Evolutionary conservation across 2,113 vertebrate genomes (phyloP).

Genomic region (Oreochromis spilurus): DNA sequence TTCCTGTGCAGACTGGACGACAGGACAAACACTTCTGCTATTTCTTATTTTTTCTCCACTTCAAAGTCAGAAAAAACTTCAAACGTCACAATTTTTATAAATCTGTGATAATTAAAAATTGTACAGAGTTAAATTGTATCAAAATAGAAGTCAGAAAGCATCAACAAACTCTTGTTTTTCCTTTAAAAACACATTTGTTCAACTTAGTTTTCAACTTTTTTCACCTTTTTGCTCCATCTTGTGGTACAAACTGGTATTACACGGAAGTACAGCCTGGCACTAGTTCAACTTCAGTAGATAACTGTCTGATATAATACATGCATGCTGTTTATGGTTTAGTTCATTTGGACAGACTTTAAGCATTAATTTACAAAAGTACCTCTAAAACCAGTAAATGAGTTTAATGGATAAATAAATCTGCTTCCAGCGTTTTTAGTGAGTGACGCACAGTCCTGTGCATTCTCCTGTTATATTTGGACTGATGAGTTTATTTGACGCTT

Average conservation of each 20-base stretch:
- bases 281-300: not conserved
- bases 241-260: not conserved
- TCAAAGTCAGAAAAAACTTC: not conserved
- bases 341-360: not conserved
- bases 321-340: not conserved
- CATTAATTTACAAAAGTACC: not conserved
- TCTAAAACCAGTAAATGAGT: not conserved
- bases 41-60: not conserved
- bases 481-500: rapidly evolving
- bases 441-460: not conserved
- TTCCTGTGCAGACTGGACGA: rapidly evolving
- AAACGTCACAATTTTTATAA: not conserved
- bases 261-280: not conserved
- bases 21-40: not conserved
- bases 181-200: not conserved
- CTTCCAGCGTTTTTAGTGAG: not conserved
- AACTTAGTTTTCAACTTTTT: rapidly evolving
- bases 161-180: not conserved
- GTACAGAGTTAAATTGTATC: rapidly evolving
- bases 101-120: not conserved
- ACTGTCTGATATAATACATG: rapidly evolving
- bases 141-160: rapidly evolving
- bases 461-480: too few relatives aligned
- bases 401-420: not conserved
- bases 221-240: not conserved